Conservation (phyloP, 2,888 invertebrate genomes). For the Drepana falcataria region DNA sequence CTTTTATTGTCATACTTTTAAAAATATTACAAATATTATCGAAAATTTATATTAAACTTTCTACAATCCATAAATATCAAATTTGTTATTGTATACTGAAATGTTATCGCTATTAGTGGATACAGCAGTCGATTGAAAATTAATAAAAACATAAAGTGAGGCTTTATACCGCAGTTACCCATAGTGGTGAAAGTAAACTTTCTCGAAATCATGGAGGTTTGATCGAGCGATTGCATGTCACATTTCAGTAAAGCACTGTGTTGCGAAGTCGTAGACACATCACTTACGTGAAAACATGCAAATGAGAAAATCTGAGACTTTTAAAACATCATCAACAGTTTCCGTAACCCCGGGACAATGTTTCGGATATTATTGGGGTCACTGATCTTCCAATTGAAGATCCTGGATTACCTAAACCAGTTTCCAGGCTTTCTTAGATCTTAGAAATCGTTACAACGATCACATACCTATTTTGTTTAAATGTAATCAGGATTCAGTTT, state of each 20-base stretch:
- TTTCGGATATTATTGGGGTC: no score
- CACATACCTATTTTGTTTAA: no score
- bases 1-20: no score
- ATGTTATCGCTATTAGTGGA: background rate
- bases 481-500: no score
- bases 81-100: background rate
- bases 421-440: no score
- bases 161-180: slow-evolving; percentile 21
- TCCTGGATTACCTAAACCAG: no score
- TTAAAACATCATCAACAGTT: background rate
- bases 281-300: background rate
- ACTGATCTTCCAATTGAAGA: no score
- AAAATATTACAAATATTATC: no score
- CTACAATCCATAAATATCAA: background rate
- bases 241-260: slow-evolving; percentile 16
- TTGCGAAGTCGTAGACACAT: background rate
- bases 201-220: slow-evolving; percentile 48
- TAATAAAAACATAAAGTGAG: background rate
- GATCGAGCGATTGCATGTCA: slow-evolving; percentile 31
- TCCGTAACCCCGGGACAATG: no score
- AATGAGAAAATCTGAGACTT: background rate
- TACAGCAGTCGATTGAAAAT: background rate
- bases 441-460: no score
- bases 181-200: slow-evolving; percentile 61
- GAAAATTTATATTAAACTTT: background rate